A percentile compares a stretch with the other conserved stretches of the same genome.
Conservation (phyloP, 2,888 invertebrate species). For the Drosophila neotestacea region DNA sequence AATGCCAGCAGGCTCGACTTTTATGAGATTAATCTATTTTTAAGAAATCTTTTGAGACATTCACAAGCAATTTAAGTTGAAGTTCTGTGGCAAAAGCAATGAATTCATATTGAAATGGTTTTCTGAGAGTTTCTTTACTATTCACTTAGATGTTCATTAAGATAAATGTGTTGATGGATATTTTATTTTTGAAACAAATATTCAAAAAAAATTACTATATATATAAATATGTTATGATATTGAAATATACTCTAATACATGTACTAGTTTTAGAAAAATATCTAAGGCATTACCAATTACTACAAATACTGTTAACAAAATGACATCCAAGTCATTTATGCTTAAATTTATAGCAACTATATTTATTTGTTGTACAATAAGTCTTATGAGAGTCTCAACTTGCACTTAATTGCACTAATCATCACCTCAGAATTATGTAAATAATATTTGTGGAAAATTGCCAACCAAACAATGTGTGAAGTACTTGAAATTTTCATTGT, state of each 20-base stretch:
- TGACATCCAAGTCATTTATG: not conserved
- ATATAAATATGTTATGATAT: too few species aligned
- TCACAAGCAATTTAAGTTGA: not conserved
- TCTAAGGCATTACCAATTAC: too few species aligned
- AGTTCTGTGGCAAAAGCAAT: not conserved
- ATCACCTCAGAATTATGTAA: not conserved
- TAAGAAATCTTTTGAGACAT: not conserved
- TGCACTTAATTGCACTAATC: not conserved
- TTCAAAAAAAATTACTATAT: too few species aligned
- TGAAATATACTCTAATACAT: too few species aligned
- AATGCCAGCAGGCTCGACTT: constrained; percentile 5
- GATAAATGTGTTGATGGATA: too few species aligned
- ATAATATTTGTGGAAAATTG: not conserved
- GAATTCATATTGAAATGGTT: too few species aligned
- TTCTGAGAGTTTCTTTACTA: too few species aligned
- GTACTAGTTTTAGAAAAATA: too few species aligned
- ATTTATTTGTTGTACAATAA: not conserved
- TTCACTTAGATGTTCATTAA: too few species aligned
- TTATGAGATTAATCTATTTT: not conserved
- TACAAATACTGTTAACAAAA: too few species aligned
- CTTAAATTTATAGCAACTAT: not conserved
- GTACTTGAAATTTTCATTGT: constrained; percentile 1
- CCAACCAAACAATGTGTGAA: not conserved
- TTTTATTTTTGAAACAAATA: too few species aligned
- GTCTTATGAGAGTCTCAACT: not conserved